A percentile compares a stretch with the other conserved stretches of the same genome.
phyloP scores from a whole-genome alignment of 1,140 invertebrate genomes.

The Drosophila setifemur region DNA sequence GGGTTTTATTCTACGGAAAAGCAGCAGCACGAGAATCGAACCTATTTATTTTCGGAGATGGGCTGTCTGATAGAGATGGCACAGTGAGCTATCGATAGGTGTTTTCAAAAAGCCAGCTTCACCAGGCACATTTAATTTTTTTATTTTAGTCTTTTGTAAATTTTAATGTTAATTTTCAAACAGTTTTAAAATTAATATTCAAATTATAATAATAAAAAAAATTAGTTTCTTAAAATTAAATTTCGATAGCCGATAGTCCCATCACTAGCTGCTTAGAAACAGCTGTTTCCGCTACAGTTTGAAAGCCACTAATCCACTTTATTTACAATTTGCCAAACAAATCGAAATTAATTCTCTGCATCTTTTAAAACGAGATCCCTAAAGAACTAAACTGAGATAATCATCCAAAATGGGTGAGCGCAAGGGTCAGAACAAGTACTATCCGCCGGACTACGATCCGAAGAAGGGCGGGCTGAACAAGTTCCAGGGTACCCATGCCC shows the following conservation, averaged over 20 bases:
- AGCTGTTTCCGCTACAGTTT: not conserved
- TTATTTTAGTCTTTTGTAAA: too few species aligned
- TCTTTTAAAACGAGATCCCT: not conserved
- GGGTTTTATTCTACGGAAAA: conserved; percentile 10
- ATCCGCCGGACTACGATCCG: conserved; percentile 99
- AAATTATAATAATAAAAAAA: too few species aligned
- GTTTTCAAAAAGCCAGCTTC: too few species aligned
- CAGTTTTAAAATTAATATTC: too few species aligned
- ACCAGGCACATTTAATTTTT: too few species aligned
- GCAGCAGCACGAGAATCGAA: conserved; percentile 30
- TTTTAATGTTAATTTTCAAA: too few species aligned
- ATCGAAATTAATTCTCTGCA: not conserved
- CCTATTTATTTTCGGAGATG: conserved; percentile 21
- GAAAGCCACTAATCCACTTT: not conserved
- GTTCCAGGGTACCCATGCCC: conserved; percentile 96
- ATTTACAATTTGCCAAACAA: not conserved
- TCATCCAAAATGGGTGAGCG: conserved; percentile 94
- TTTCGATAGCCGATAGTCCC: not conserved
- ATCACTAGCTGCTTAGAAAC: not conserved
- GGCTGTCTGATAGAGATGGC: not conserved
- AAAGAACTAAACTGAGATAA: not conserved
- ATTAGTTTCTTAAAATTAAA: too few species aligned
- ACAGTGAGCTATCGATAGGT: not conserved
- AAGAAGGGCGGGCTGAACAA: conserved; percentile 93
- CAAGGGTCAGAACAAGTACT: conserved; percentile 98